A percentile compares a stretch with the other conserved stretches of the same genome.
Conservation (phyloP, 53 echinoderm and acorn worm genomes). For the Temnopleurus reevesii region DNA sequence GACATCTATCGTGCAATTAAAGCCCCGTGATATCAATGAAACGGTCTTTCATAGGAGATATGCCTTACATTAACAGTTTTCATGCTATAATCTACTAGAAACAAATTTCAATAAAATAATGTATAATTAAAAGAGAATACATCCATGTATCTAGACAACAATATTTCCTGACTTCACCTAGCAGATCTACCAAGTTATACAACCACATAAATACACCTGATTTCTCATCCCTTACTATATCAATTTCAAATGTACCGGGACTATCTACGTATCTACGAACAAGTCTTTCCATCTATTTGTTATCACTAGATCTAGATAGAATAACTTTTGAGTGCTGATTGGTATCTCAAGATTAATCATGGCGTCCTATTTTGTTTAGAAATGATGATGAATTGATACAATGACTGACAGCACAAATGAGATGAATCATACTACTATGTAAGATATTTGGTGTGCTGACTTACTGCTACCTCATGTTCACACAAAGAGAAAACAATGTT, state of each 20-base stretch:
- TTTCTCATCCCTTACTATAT: neutral
- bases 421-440: constrained; percentile 1
- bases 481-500: constrained; percentile 25
- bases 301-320: neutral
- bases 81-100: too few relatives aligned
- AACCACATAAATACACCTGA: neutral
- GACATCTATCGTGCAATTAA: too few relatives aligned
- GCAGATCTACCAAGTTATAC: neutral
- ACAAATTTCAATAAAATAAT: too few relatives aligned
- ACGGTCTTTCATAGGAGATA: too few relatives aligned
- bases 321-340: neutral
- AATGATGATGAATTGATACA: neutral
- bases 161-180: too few relatives aligned
- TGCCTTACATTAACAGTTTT: too few relatives aligned
- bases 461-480: constrained; percentile 37
- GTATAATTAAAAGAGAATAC: too few relatives aligned
- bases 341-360: neutral
- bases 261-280: neutral
- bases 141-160: too few relatives aligned
- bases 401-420: constrained; percentile 28
- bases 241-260: neutral
- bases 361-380: neutral
- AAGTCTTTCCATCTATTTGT: constrained; percentile 14
- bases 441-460: constrained; percentile 5
- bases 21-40: too few relatives aligned